Conservation (phyloP, 2,113 vertebrate genomes). For the Pterocles gutturalis region DNA sequence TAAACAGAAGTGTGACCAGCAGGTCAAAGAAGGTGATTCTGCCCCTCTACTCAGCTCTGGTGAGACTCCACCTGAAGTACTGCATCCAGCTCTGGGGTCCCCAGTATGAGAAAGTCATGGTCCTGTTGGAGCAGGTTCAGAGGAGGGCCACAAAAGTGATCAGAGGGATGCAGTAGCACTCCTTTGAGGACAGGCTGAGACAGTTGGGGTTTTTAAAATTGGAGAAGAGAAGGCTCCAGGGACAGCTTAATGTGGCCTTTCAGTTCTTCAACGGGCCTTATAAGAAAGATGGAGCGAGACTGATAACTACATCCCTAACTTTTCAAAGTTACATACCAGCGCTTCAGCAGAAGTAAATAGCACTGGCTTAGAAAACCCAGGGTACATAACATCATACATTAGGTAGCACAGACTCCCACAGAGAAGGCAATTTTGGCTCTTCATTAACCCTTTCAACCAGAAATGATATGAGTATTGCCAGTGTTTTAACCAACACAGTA, state of each 20-base stretch:
- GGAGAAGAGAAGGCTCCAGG: neutral
- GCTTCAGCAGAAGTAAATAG: neutral
- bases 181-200: too few species aligned
- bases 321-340: neutral
- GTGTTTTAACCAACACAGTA: neutral
- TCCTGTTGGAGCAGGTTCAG: neutral
- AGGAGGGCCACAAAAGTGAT: neutral
- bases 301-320: neutral
- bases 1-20: too few species aligned
- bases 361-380: neutral
- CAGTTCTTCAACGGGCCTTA: neutral
- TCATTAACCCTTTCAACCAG: neutral
- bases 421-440: neutral
- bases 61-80: neutral
- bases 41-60: rapidly evolving
- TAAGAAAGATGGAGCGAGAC: neutral
- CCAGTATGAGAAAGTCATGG: too few species aligned
- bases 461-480: neutral
- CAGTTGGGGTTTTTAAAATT: too few species aligned
- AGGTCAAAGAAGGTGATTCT: neutral
- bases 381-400: neutral
- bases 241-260: neutral
- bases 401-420: neutral
- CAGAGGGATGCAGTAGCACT: neutral
- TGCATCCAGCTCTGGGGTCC: neutral